Conservation (phyloP, 30 jellyfish, hydroid and myxozoan species). For the Clytia hemisphaerica region DNA sequence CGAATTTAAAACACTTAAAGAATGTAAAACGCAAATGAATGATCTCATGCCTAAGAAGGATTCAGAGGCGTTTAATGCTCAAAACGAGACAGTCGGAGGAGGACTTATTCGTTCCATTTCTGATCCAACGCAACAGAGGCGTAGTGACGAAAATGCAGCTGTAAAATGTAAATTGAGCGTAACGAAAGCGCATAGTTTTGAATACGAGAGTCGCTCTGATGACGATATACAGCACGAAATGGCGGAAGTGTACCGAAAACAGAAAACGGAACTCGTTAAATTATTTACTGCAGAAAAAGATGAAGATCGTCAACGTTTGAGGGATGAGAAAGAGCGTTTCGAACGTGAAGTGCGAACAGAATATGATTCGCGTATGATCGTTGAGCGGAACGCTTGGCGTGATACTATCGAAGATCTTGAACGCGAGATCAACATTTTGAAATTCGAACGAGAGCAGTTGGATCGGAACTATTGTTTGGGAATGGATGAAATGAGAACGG, state of each 20-base stretch:
- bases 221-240: constrained; percentile 20
- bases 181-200: too few species aligned
- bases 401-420: constrained; percentile 73
- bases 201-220: too few species aligned
- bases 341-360: constrained; percentile 42
- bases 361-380: constrained; percentile 42
- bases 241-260: constrained; percentile 60
- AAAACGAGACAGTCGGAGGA: too few species aligned
- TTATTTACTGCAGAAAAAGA: constrained; percentile 66
- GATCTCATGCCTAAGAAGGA: too few species aligned
- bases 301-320: constrained; percentile 32
- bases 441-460: constrained; percentile 74
- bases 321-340: constrained; percentile 46
- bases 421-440: constrained; percentile 68
- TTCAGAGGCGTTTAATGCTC: too few species aligned
- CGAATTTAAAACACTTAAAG: constrained; percentile 1
- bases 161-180: too few species aligned
- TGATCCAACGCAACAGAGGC: too few species aligned
- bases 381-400: constrained; percentile 82
- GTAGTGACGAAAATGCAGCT: too few species aligned
- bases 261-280: constrained; percentile 68
- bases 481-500: constrained; percentile 67
- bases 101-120: too few species aligned
- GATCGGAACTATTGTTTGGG: constrained; percentile 82
- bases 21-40: too few species aligned